These are phyloP conservation scores for Enteromius thamalakanensis DNA, from an alignment of 2,797 vertebrate species.

Conservation along the genomic window DNA sequence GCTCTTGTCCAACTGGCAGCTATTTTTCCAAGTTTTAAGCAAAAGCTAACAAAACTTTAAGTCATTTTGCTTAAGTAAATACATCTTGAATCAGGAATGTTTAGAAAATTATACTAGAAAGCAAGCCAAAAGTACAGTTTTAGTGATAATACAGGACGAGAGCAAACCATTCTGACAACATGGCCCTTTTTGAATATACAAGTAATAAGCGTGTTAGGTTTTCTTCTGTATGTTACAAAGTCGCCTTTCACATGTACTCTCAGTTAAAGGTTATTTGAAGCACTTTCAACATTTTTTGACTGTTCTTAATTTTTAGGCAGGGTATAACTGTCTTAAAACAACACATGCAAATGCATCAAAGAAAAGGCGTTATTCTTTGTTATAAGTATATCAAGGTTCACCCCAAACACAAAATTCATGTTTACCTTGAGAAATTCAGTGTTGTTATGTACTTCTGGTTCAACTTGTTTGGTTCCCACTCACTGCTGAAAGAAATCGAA, in stretches of 20 bases:
- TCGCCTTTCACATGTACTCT: neutral
- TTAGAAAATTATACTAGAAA: neutral
- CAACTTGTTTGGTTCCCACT: constrained; percentile 62
- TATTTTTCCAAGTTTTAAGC: neutral
- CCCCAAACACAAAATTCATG: neutral
- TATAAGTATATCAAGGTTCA: no score
- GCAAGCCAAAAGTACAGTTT: neutral
- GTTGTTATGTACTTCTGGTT: constrained; percentile 59
- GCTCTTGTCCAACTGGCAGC: neutral
- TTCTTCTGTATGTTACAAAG: neutral
- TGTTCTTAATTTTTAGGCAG: neutral
- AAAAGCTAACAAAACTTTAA: neutral
- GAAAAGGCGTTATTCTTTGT: neutral
- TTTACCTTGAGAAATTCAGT: constrained; percentile 63
- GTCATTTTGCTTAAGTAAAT: neutral
- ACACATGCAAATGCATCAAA: neutral
- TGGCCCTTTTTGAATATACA: neutral
- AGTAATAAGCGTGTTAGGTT: neutral
- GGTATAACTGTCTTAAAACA: neutral
- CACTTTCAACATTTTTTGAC: neutral
- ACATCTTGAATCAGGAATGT: neutral
- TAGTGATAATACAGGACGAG: constrained; percentile 56
- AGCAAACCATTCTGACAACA: constrained; percentile 1
- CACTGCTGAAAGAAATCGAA: constrained; percentile 68
- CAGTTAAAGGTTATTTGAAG: neutral